phyloP scores from a whole-genome alignment of 2,113 vertebrate genomes.

The Riparia riparia region DNA sequence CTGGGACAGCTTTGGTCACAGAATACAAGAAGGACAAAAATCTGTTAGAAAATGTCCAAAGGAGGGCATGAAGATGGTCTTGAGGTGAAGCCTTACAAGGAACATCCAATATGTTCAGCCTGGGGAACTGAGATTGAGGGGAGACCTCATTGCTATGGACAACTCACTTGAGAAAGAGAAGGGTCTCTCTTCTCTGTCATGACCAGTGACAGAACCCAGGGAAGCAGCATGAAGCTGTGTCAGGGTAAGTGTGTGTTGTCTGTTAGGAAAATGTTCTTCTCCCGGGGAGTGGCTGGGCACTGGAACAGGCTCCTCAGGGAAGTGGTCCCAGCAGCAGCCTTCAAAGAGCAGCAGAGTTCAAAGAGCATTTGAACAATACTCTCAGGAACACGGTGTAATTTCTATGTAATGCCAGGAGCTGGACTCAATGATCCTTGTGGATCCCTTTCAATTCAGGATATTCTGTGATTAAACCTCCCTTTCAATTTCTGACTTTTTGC shows the following conservation, averaged over 20 bases:
- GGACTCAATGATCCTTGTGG: not conserved
- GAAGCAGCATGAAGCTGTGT: not conserved
- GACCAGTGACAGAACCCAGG: not conserved
- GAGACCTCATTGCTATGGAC: not conserved
- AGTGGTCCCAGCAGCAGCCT: too few species aligned
- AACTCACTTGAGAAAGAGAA: accelerated
- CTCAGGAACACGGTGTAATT: not conserved
- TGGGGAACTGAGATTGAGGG: not conserved
- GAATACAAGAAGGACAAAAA: too few species aligned
- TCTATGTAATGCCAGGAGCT: not conserved
- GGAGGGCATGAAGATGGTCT: not conserved
- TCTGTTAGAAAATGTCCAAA: too few species aligned
- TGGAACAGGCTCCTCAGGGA: not conserved
- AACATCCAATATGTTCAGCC: not conserved
- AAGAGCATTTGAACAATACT: not conserved
- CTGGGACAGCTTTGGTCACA: accelerated
- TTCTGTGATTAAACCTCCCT: not conserved
- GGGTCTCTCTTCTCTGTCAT: not conserved
- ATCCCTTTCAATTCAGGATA: not conserved
- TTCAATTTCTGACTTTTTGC: not conserved
- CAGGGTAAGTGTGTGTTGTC: accelerated
- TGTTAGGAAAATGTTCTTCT: not conserved
- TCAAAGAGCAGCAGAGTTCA: not conserved
- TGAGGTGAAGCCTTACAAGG: accelerated
- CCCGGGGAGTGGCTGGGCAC: accelerated